Base-by-base conservation (phyloP, 2,888 invertebrate genomes). In the Ornithoptera alexandrae region DNA sequence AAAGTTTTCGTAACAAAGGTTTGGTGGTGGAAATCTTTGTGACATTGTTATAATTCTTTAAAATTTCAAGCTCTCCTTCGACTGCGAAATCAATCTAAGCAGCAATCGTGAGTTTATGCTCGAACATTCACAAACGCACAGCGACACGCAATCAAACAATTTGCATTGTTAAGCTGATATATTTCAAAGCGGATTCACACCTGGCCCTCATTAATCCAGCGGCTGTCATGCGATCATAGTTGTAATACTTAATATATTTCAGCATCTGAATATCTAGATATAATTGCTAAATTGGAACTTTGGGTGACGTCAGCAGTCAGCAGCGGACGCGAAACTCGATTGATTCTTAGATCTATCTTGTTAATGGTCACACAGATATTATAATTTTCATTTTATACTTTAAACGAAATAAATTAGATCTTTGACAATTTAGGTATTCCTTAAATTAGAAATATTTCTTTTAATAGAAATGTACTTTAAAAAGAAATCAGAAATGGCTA, bases 131-230 rank as follows among this genome's bases (percentile, higher is more conserved):
- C 20, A 20, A 62, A 22, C 30, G 1, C 42, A n/a, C 17, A 15
- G 18, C 5, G 65, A 22, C 65, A 65, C 58, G 65, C 65, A 42
- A 65, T 58, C 46, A 15, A 6, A 58, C 58, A 17, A 65, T 65
- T 65, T 65, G 65, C 42, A 22, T 58, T 59, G 42, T 65, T 65
- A 58, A 22, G 8, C 18, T 22, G 46, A 65, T 65, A 36, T 58
- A 57, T 65, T 65, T 65, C 58, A 59, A 42, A 39, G 6, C 42
- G 42, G 58, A 58, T 58, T 65, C 42, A 20, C 58, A 65, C 58
- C 57, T 58, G 65, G 20, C 17, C 22, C 39, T 46, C 58, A 46
- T 65, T 58, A 65, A 65, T 65, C 58, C 42, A 24, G 46, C 58
- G 56, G 65, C 58, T 39, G 64, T 64, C 39, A 58, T 39, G 65